A percentile compares a stretch with the other conserved stretches of the same genome.
phyloP scores from a whole-genome alignment of 2,113 vertebrate species.

The Girardinichthys multiradiatus region DNA sequence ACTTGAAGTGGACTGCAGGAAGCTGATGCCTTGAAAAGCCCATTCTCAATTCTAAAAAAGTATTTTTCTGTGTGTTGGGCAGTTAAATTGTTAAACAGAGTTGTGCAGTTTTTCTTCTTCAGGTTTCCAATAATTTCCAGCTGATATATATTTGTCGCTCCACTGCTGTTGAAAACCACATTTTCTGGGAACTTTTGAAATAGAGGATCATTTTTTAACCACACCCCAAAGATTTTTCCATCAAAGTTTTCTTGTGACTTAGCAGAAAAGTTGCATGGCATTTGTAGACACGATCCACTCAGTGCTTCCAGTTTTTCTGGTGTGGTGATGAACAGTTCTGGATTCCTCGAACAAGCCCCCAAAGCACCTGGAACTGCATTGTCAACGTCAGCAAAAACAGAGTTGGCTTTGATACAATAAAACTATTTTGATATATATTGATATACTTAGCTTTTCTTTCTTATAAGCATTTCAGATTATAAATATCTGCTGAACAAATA shows the following conservation, averaged over 20 bases:
- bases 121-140: neutral
- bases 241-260: neutral
- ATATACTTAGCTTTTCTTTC: neutral
- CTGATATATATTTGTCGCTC: neutral
- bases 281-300: neutral
- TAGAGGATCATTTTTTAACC: neutral
- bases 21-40: rapidly evolving
- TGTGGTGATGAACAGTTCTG: neutral
- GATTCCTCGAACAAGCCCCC: too few relatives aligned
- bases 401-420: too few relatives aligned
- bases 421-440: neutral
- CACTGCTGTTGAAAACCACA: neutral
- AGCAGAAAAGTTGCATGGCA: neutral
- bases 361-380: neutral
- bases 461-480: neutral
- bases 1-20: neutral
- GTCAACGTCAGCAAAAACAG: neutral
- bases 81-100: neutral
- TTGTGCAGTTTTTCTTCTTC: constrained; percentile 5
- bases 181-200: rapidly evolving
- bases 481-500: neutral
- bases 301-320: neutral
- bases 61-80: neutral
- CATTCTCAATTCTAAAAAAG: constrained; percentile 49
- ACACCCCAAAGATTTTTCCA: neutral